Percentiles rank a stretch among this genome's conserved stretches.
Conservation (phyloP, 2,797 vertebrate species). For the Clarias pachynema region DNA sequence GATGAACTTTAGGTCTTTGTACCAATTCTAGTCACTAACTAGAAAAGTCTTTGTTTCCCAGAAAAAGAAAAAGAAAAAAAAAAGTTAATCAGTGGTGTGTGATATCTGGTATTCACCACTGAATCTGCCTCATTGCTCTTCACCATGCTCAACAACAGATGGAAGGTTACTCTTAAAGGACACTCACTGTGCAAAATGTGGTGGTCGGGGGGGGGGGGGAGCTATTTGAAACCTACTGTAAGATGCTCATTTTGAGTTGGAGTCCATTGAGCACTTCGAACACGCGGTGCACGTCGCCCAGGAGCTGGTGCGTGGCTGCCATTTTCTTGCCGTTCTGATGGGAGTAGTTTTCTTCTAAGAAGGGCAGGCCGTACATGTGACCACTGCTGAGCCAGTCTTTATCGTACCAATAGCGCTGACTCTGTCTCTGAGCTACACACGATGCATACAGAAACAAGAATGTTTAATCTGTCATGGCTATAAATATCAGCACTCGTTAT, state of each 20-base stretch:
- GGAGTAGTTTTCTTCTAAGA: constrained; percentile 92
- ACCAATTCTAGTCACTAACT: neutral
- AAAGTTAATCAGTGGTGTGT: neutral
- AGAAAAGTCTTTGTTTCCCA: neutral
- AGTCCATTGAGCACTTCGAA: constrained; percentile 88
- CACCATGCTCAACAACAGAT: neutral
- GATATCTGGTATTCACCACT: neutral
- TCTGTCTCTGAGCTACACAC: constrained; percentile 84
- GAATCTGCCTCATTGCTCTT: neutral
- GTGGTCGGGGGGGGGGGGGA: no score
- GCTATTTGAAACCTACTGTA: constrained; percentile 79
- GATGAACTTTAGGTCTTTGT: neutral
- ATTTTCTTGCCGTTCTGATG: constrained; percentile 92
- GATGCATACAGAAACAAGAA: constrained; percentile 38
- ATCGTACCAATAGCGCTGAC: constrained; percentile 88
- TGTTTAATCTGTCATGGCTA: neutral
- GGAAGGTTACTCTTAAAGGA: neutral
- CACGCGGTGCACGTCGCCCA: constrained; percentile 87
- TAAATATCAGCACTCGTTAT: no score
- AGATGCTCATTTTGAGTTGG: constrained; percentile 92
- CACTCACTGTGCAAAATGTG: neutral
- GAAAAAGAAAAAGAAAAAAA: neutral
- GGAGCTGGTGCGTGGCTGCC: constrained; percentile 85
- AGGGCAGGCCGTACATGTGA: constrained; percentile 93
- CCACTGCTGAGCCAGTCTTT: constrained; percentile 89